Evolutionary conservation across 1,140 invertebrate genomes (phyloP), one percentile per base, ranked within the genome.

Genomic region (Archivesica marissinica): DNA sequence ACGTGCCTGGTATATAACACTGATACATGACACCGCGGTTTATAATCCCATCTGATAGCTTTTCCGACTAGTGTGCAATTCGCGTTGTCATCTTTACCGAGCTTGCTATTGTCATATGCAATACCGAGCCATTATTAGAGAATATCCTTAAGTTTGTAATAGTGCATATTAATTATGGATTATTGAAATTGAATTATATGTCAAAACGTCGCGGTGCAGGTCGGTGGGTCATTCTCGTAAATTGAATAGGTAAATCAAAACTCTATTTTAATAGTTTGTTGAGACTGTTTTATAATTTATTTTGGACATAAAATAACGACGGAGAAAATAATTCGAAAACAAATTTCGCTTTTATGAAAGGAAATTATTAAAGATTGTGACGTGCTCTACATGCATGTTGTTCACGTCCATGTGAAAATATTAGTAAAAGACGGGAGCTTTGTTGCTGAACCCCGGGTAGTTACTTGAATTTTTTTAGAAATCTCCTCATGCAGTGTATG

Each of bases 401-500:
- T 81, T 41, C 35, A n/a, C 23, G 23, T 28, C 59, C 81, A 64
- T 68, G 81, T 75, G 81, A 84, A 84, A 84, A 76, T 84, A 76
- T 84, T 44, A 66, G n/a, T 54, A 13, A 35, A 59, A 84, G 72
- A 76, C 61, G 41, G 41, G 68, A 6, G n/a, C 41, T 47, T 84
- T 84, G 81, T 84, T 47, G 17, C 20, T n/a, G n/a, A 44, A 25
- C 52, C 39, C 11, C 54, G 52, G 72, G 72, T 66, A 75, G 68
- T 84, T 66, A 75, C 76, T 84, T 84, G 30, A 76, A 39, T 35
- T n/a, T n/a, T 76, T 59, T 54, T 30, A 38, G 59, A 47, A 33
- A 25, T 50, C 23, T 15, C 74, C 3, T 28, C 30, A 17, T 77
- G 38, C 25, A 39, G 52, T 35, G 30, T 35, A 54, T 61, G 56